Conservation (phyloP, 2,113 vertebrate genomes). For the Anguilla japonica region DNA sequence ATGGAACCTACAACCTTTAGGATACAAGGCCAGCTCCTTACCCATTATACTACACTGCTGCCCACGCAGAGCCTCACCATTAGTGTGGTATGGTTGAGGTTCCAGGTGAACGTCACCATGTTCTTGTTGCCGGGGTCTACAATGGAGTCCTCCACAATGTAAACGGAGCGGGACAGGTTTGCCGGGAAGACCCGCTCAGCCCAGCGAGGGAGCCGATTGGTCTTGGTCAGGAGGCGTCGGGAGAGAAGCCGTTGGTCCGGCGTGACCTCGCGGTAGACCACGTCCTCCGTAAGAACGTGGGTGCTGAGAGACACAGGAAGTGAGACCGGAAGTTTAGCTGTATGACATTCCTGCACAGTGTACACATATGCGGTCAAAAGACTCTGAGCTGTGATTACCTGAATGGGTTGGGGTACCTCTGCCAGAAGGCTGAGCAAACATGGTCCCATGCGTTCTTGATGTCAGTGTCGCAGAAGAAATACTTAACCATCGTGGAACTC, state of each 20-base stretch:
- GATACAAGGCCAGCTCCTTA: too few species aligned
- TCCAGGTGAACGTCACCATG: conserved; percentile 73
- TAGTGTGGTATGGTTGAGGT: conserved; percentile 66
- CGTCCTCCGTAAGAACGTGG: conserved; percentile 78
- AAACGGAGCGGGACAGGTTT: conserved; percentile 70
- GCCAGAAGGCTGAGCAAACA: conserved; percentile 76
- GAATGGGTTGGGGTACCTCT: conserved; percentile 78
- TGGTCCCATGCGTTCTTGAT: conserved; percentile 73
- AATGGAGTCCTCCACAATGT: conserved; percentile 75
- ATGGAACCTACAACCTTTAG: too few species aligned
- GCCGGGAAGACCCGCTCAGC: conserved; percentile 68
- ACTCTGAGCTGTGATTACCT: conserved; percentile 59
- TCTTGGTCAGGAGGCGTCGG: conserved; percentile 75
- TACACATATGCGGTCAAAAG: neutral
- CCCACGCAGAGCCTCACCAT: conserved; percentile 49
- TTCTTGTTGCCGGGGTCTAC: conserved; percentile 65
- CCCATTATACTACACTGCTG: too few species aligned
- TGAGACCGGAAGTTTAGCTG: too few species aligned
- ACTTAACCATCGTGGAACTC: conserved; percentile 69
- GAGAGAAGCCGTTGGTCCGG: conserved; percentile 66
- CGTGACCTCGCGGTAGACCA: conserved; percentile 73
- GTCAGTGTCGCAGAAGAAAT: conserved; percentile 66
- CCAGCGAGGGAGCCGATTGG: conserved; percentile 78
- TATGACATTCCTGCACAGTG: neutral
- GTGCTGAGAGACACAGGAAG: conserved; percentile 51